Conservation (phyloP, 2,113 vertebrate species). For the Phasianus colchicus region DNA sequence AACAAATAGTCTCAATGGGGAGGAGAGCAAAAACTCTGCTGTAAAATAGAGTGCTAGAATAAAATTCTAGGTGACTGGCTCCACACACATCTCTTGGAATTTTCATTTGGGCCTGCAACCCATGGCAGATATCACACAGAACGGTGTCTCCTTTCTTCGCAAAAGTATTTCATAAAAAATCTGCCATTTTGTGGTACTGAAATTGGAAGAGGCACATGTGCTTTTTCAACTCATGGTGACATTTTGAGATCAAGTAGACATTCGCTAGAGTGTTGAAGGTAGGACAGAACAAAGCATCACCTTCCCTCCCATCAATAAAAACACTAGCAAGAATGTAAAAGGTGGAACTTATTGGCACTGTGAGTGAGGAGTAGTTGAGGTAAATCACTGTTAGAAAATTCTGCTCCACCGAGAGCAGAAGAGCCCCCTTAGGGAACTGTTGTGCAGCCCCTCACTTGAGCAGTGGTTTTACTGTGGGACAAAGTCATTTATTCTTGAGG, state of each 20-base stretch:
- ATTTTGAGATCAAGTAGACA: background rate
- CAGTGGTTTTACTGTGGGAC: background rate
- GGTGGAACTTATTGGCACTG: background rate
- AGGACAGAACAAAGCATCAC: background rate
- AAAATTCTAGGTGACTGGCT: background rate
- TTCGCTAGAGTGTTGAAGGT: background rate
- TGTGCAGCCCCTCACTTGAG: background rate
- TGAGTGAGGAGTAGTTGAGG: background rate
- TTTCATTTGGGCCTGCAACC: background rate
- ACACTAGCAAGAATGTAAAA: background rate
- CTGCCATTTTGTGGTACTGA: background rate
- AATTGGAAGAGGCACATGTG: background rate
- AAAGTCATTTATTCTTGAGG: background rate
- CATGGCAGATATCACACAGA: too few relatives aligned
- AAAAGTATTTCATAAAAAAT: background rate
- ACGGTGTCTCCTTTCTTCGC: background rate
- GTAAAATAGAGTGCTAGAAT: background rate
- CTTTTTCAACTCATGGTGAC: background rate
- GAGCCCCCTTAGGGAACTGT: background rate
- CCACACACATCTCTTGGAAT: background rate
- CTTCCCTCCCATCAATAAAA: background rate
- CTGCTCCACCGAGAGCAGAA: background rate
- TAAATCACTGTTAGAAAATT: accelerated
- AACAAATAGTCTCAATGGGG: background rate
- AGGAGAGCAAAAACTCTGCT: background rate